These are phyloP conservation scores for Melanchra persicariae DNA, from an alignment of 2,888 invertebrate species.

Conservation along the genomic window DNA sequence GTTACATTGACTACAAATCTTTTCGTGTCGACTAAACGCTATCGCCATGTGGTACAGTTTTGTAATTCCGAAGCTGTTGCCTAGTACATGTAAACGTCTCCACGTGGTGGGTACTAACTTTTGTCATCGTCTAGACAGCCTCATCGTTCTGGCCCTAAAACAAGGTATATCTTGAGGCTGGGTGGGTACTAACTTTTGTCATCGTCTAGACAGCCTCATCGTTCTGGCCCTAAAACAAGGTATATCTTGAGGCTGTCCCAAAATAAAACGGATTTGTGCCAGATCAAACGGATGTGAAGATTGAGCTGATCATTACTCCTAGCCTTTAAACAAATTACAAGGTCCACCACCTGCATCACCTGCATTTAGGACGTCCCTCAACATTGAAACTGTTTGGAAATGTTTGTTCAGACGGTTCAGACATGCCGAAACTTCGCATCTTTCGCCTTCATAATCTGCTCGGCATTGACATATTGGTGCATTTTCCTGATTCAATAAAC, in stretches of 20 bases:
- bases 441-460: not conserved
- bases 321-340: not conserved
- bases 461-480: not conserved
- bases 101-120: too few relatives aligned
- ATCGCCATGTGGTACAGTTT: too few relatives aligned
- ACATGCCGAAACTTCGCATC: not conserved
- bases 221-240: too few relatives aligned
- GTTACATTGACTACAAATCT: too few relatives aligned
- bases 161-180: not conserved
- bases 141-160: too few relatives aligned
- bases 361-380: not conserved
- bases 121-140: too few relatives aligned
- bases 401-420: constrained; percentile 6
- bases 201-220: too few relatives aligned
- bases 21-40: too few relatives aligned
- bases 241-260: not conserved
- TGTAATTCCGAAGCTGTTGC: too few relatives aligned
- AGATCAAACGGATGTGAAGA: not conserved
- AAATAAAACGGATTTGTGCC: not conserved
- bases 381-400: not conserved
- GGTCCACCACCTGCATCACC: too few relatives aligned
- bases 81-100: too few relatives aligned
- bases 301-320: not conserved
- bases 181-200: too few relatives aligned
- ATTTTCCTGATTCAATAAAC: not conserved